Base-by-base conservation (phyloP, 2,888 invertebrate species). In the Dorcus parallelipipedus region DNA sequence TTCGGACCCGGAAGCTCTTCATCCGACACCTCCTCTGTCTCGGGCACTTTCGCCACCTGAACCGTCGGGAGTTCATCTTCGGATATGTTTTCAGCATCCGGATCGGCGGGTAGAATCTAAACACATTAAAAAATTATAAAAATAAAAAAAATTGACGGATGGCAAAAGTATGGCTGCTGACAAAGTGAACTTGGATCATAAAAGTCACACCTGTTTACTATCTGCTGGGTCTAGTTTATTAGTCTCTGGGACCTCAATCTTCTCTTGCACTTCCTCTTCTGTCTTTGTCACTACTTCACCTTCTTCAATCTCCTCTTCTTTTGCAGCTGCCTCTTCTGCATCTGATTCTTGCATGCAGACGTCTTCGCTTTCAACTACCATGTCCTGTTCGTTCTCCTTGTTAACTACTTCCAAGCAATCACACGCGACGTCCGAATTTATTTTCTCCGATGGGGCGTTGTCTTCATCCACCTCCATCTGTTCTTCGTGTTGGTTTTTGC, bases 31-130 rank as follows among this genome's bases (percentile, higher is more conserved):
- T 89, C 91, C 75, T 92, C 92, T 2, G 91, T 90, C 81, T 92
- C 91, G 61, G 90, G 89, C 42, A 91, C 86, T 79, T 90, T 90
- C 6, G 87, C 89, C 64, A 89, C 86, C 69, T 86, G 84, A 1
- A 89, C 86, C 38, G 81, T 81, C 0, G 91, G 91, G 33, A 91
- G 73, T 76, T 92, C 92, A 77, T 93, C 92, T 76, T 92, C 92
- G 0, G 91, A 92, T 43, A 93, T 90, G 56, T 90, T 89, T 79
- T 93, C 93, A 1, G 91, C 90, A 73, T 92, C 91, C 50, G 89
- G 88, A 67, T 90, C 89, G 41, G 77, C 82, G 73, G 82, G 83
- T 63, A 17, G 23, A 39, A 51, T 7, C n/a, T 9, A 10, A 38
- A 14, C 14, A 1, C 14, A 14, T 1, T 1, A 14, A 14, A 14